These are phyloP conservation scores for Oceanites oceanicus DNA, from an alignment of 2,113 vertebrate genomes.

Conservation along the genomic window DNA sequence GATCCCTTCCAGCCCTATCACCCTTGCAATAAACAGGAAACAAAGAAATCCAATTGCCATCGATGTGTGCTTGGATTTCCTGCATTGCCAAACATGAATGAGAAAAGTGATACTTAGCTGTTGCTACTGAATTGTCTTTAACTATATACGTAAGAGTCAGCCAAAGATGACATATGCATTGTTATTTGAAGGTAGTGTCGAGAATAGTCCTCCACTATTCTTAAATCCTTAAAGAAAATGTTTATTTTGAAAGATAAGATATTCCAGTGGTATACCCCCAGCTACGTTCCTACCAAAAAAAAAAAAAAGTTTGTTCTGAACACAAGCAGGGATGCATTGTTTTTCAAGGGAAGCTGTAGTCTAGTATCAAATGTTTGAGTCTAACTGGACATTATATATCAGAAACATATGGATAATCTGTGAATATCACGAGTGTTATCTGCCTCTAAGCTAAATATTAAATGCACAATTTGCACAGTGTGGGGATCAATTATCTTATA, in stretches of 20 bases:
- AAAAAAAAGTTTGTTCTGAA: not conserved
- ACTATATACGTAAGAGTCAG: not conserved
- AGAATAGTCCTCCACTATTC: not conserved
- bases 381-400: not conserved
- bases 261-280: not conserved
- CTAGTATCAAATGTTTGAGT: not conserved
- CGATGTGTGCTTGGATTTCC: not conserved
- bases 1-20: not conserved
- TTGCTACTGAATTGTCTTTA: not conserved
- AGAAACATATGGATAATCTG: not conserved
- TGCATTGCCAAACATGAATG: not conserved
- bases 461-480: not conserved
- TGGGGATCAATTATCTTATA: not conserved
- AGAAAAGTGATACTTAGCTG: not conserved
- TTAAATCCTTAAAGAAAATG: not conserved
- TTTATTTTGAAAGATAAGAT: not conserved
- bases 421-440: not conserved
- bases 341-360: not conserved
- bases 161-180: not conserved
- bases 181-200: not conserved
- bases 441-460: not conserved
- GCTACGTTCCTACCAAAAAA: not conserved
- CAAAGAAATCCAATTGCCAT: conserved; percentile 9
- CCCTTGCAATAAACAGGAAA: conserved; percentile 18
- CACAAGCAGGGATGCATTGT: not conserved